These are phyloP conservation scores for Odontophorus gujanensis DNA, from an alignment of 2,113 vertebrate genomes.

Conservation along the genomic window DNA sequence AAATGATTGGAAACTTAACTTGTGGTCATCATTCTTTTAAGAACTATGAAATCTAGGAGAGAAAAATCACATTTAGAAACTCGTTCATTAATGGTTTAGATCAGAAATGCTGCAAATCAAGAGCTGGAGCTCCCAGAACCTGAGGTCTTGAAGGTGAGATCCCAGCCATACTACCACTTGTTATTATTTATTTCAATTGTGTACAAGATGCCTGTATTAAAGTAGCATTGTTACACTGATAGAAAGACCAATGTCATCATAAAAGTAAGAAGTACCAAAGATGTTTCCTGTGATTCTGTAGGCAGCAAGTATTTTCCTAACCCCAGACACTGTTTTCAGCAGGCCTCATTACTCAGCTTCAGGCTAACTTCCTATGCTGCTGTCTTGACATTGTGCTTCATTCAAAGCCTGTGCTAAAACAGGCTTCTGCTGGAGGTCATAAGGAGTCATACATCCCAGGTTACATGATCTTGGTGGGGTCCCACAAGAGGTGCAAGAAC, in stretches of 20 bases:
- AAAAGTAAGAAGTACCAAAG: neutral
- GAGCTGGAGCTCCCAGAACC: neutral
- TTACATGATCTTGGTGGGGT: neutral
- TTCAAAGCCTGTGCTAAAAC: neutral
- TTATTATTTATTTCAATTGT: neutral
- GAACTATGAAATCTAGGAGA: neutral
- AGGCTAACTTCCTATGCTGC: neutral
- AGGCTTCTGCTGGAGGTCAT: neutral
- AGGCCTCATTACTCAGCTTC: neutral
- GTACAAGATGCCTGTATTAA: neutral
- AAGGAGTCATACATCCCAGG: neutral
- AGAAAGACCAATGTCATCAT: neutral
- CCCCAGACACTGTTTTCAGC: neutral
- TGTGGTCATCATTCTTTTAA: neutral
- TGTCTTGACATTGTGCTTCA: neutral
- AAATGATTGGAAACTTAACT: neutral
- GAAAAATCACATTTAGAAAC: neutral
- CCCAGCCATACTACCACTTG: neutral
- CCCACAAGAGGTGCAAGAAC: neutral
- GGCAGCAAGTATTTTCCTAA: neutral
- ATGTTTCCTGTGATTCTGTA: neutral
- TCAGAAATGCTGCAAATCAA: neutral
- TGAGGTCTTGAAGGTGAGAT: neutral
- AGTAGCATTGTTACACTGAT: neutral
- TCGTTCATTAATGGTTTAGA: neutral